These are phyloP conservation scores for Tenthredo amoena DNA, from an alignment of 2,888 invertebrate genomes.

Conservation along the genomic window DNA sequence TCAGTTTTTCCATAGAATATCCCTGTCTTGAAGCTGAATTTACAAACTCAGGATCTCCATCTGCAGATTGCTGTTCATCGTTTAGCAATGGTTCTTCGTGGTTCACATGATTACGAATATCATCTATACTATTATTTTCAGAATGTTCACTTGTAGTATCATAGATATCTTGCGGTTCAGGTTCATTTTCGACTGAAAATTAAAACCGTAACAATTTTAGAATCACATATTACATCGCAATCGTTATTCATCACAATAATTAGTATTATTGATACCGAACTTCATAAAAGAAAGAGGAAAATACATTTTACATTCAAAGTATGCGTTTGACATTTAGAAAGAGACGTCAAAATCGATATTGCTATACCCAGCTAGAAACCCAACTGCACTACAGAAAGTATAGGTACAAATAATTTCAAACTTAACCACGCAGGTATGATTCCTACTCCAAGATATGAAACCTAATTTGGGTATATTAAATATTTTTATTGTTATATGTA, in stretches of 20 bases:
- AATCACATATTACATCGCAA: background rate
- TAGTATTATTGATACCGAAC: conserved; percentile 20
- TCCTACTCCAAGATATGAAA: background rate
- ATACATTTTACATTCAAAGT: background rate
- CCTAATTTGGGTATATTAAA: conserved; percentile 11
- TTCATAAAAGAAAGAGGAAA: background rate
- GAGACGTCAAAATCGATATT: background rate
- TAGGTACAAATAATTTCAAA: conserved; percentile 7
- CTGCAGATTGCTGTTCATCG: conserved; percentile 12
- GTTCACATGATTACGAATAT: conserved; percentile 4
- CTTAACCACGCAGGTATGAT: background rate
- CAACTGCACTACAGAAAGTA: background rate
- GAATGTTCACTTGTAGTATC: conserved; percentile 16
- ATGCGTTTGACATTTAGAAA: background rate
- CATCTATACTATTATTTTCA: conserved; percentile 6
- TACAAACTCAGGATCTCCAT: conserved; percentile 12
- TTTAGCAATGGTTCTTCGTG: conserved; percentile 13
- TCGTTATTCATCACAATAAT: background rate
- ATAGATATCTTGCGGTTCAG: conserved; percentile 6
- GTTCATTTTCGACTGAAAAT: conserved; percentile 14
- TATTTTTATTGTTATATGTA: conserved; percentile 23
- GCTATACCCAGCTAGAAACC: background rate
- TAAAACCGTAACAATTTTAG: conserved; percentile 8
- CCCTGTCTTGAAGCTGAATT: conserved; percentile 22
- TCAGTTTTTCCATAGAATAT: conserved; percentile 39